phyloP scores from a whole-genome alignment of 1,140 invertebrate species.

The Bombus cullumanus region DNA sequence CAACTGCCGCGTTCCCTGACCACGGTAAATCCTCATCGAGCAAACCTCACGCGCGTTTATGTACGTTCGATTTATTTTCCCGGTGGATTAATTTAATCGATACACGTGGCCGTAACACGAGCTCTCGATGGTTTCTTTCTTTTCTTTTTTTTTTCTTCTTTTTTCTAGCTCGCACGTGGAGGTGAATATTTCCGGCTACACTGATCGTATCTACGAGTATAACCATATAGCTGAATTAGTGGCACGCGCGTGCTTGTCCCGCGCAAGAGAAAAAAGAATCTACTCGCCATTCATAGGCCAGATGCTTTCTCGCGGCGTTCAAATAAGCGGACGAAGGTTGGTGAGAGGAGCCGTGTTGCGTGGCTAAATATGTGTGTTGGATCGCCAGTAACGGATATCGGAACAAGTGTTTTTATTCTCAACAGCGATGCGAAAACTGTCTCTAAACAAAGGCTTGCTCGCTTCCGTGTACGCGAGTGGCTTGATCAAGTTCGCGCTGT shows the following conservation, averaged over 20 bases:
- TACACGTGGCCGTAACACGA: not conserved
- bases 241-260: not conserved
- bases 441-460: conserved; percentile 19
- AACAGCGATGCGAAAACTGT: not conserved
- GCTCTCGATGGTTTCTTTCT: not conserved
- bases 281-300: conserved; percentile 31
- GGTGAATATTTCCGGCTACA: not conserved
- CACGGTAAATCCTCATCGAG: conserved; percentile 28
- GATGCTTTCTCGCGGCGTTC: conserved; percentile 28
- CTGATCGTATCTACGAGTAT: not conserved
- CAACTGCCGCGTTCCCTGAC: not conserved
- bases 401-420: conserved; percentile 1
- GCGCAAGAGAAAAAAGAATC: not conserved
- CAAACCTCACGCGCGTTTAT: not conserved
- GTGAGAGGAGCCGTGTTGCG: not conserved
- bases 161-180: not conserved
- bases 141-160: fast-evolving
- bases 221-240: not conserved
- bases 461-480: not conserved
- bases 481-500: not conserved
- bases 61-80: conserved; percentile 5
- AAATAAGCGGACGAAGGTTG: conserved; percentile 19
- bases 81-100: conserved; percentile 1
- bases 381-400: not conserved
- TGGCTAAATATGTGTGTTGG: conserved; percentile 13